Conservation (phyloP, 2,113 vertebrate species). For the Pituophis catenifer region DNA sequence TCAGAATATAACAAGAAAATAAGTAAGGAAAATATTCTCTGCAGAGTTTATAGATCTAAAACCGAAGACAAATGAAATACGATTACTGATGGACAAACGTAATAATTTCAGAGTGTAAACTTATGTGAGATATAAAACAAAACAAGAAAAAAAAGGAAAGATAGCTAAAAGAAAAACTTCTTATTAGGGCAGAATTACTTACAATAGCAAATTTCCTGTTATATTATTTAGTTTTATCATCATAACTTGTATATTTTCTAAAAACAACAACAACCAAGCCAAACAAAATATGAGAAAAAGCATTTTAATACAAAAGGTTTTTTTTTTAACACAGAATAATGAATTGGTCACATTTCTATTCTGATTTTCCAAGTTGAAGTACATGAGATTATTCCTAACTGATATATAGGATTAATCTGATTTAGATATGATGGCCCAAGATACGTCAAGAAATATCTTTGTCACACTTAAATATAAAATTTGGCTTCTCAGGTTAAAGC, state of each 20-base stretch:
- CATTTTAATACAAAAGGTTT: background rate
- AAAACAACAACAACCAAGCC: background rate
- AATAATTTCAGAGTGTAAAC: constrained; percentile 48
- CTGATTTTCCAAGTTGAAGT: background rate
- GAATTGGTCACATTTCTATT: background rate
- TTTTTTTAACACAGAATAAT: background rate
- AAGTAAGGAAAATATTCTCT: constrained; percentile 26
- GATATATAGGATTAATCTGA: background rate
- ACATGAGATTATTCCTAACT: background rate
- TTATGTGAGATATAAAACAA: constrained; percentile 21
- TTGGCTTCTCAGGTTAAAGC: background rate
- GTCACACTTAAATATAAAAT: background rate
- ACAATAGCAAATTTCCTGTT: constrained; percentile 49
- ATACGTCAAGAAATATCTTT: background rate
- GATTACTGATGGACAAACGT: constrained; percentile 48
- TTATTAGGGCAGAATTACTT: constrained; percentile 25
- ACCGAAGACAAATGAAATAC: constrained; percentile 23
- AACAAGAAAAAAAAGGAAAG: background rate
- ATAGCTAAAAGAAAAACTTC: background rate
- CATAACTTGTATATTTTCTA: background rate
- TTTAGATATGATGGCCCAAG: background rate
- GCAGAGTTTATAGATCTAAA: constrained; percentile 46
- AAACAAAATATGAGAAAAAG: background rate
- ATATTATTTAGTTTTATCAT: constrained; percentile 21
- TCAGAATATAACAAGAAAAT: constrained; percentile 19